Evolutionary conservation across 2,113 vertebrate genomes (phyloP), one percentile per base, ranked within the genome.

Genomic region (Sula dactylatra): DNA sequence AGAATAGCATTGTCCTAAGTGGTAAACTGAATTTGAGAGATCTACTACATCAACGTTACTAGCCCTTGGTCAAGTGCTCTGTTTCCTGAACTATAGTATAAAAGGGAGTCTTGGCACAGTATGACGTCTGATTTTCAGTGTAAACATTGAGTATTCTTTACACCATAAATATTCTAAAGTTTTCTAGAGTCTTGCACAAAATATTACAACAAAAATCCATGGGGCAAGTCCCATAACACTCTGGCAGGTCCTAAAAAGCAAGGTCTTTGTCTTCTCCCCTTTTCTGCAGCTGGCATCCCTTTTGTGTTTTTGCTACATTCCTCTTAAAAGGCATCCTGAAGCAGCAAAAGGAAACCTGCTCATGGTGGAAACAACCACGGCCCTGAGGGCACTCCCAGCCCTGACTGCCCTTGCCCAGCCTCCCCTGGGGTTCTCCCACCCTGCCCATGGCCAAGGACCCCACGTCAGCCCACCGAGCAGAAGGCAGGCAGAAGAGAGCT

Each of bases 261-360:
- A n/a, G 17, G 8, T 38, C 31, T 91, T 7, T 11, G 27, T 11
- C 6, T 80, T 88, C 29, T 18, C 26, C 32, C 16, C 4, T 21
- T 45, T 83, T 31, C 59, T 58, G 36, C 36, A 31, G 12, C 54
- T 49, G 49, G 76, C 9, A 83, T 5, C 13, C 1, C 3, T 64
- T 83, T 54, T 45, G 21, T n/a, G 11, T 16, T 32, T 58, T 36
- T 32, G 16, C 31, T 64, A 19, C 14, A 2, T 10, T 90, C 32
- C 19, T 79, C 31, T 64, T 55, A 55, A 90, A 50, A 74, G n/a
- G 7, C 0, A 0, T 26, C 11, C 44, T 44, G 29, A 17, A 19
- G 31, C 56, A 83, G 31, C 18, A 13, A 44, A 76, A 87, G 21
- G 55, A 66, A 70, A 61, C 21, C 20, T 86, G 22, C 14, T 81